Conservation (phyloP, 2,113 vertebrate species). For the Onychostruthus taczanowskii region DNA sequence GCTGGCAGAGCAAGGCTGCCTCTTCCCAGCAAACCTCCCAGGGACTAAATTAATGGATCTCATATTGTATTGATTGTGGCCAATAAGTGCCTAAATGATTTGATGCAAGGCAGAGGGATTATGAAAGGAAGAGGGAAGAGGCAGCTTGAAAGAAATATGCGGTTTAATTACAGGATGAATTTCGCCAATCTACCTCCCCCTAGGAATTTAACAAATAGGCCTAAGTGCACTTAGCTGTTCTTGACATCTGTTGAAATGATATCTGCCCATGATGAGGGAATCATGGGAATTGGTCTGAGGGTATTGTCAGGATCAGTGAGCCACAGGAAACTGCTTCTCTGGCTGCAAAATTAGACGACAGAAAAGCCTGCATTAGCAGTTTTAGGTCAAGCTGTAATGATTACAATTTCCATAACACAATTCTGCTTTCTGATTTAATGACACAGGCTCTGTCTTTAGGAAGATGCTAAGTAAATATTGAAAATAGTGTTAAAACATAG, state of each 20-base stretch:
- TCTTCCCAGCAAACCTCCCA: slow-evolving; percentile 72
- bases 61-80: slow-evolving; percentile 80
- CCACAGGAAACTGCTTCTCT: slow-evolving; percentile 49
- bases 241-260: slow-evolving; percentile 79
- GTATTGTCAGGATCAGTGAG: slow-evolving; percentile 56
- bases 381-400: slow-evolving; percentile 23
- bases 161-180: slow-evolving; percentile 82
- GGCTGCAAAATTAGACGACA: slow-evolving; percentile 31
- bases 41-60: slow-evolving; percentile 77
- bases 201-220: slow-evolving; percentile 81
- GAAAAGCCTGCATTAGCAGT: slow-evolving; percentile 49
- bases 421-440: slow-evolving; percentile 3
- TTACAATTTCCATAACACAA: neutral
- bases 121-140: slow-evolving; percentile 52
- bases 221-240: slow-evolving; percentile 78
- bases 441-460: neutral
- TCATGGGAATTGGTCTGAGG: slow-evolving; percentile 66
- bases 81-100: slow-evolving; percentile 80
- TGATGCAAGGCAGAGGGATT: slow-evolving; percentile 71
- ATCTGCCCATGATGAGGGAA: slow-evolving; percentile 64
- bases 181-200: slow-evolving; percentile 64
- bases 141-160: slow-evolving; percentile 73
- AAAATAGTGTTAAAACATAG: neutral
- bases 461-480: neutral
- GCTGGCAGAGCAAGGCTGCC: slow-evolving; percentile 52